Evolutionary conservation across 2,113 vertebrate species (phyloP), one percentile per base, ranked within the genome.

Genomic region (Dissostichus mawsoni): DNA sequence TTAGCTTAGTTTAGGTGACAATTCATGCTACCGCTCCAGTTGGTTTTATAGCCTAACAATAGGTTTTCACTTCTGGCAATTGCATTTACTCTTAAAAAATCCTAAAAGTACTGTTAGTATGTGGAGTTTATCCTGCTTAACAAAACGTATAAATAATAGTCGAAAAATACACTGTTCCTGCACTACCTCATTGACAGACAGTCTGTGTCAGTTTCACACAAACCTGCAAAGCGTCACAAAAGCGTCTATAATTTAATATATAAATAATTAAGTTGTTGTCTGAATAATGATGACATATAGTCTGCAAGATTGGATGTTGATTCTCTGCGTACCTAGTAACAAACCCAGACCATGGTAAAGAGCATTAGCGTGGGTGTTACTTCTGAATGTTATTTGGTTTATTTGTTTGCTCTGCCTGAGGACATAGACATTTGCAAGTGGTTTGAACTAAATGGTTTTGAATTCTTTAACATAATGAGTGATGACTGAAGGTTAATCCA

Each of bases 231-330:
- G 51, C 6, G 0, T 23, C 14, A 80, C 57, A 72, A 61, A 62
- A 47, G 51, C 61, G 45, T 79, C 81, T 68, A 33, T 36, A 7
- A 36, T 36, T 5, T 7, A 53, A 65, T 47, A 4, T 36, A 16
- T 53, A 11, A 41, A 55, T 75, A 45, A 70, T 77, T 78, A 5
- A 47, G 62, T 69, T 76, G n/a, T 36, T 44, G 18, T 74, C 48
- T 86, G 69, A 83, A 76, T 83, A 75, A 87, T 74, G 72, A 81
- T 65, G 25, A 58, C 61, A 41, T 29, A 5, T 4, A 20, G 55
- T 69, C 69, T 62, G n/a, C 12, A 50, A 86, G 78, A 81, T 52
- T 45, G 78, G 66, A 66, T 2, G 76, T 41, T 68, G 74, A 87
- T 87, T 82, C 76, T 66, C 25, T 55, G 47, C 69, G 57, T 69